Percentiles rank a stretch among this genome's conserved stretches.
phyloP scores from a whole-genome alignment of 2,797 vertebrate species.

The Champsocephalus esox region DNA sequence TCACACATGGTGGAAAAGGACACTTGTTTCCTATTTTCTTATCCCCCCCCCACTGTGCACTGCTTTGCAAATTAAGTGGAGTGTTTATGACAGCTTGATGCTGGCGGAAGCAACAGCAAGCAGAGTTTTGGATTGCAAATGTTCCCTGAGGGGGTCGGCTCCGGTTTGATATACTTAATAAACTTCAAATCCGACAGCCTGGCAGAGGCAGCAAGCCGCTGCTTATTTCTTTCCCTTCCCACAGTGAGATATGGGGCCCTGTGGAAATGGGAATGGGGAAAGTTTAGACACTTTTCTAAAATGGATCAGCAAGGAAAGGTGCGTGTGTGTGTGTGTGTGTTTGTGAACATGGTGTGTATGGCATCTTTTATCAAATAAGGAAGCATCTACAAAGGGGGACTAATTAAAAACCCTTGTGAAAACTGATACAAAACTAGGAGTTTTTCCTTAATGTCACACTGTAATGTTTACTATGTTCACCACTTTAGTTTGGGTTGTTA shows the following conservation, averaged over 20 bases:
- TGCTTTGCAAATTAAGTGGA: constrained; percentile 84
- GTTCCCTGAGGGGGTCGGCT: constrained; percentile 78
- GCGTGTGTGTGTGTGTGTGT: constrained; percentile 33
- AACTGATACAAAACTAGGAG: too few relatives aligned
- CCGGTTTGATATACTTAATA: constrained; percentile 84
- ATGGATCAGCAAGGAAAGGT: constrained; percentile 58
- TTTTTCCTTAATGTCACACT: too few relatives aligned
- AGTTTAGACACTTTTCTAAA: constrained; percentile 68
- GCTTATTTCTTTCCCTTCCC: constrained; percentile 69
- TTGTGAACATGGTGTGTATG: constrained; percentile 8
- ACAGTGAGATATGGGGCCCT: constrained; percentile 62
- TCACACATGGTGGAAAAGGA: constrained; percentile 73
- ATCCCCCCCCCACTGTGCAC: constrained; percentile 59
- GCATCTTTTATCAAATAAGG: too few relatives aligned
- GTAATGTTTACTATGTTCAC: too few relatives aligned
- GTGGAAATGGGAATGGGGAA: constrained; percentile 69
- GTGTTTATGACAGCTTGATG: constrained; percentile 84
- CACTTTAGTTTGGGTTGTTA: not conserved
- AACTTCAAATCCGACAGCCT: constrained; percentile 82
- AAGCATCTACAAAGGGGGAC: too few relatives aligned
- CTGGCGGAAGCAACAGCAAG: constrained; percentile 77
- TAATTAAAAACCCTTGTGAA: too few relatives aligned
- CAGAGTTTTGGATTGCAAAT: constrained; percentile 83
- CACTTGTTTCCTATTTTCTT: constrained; percentile 79
- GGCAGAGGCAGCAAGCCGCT: constrained; percentile 66